phyloP scores from a whole-genome alignment of 2,113 vertebrate genomes.

The Oncorhynchus tshawytscha region DNA sequence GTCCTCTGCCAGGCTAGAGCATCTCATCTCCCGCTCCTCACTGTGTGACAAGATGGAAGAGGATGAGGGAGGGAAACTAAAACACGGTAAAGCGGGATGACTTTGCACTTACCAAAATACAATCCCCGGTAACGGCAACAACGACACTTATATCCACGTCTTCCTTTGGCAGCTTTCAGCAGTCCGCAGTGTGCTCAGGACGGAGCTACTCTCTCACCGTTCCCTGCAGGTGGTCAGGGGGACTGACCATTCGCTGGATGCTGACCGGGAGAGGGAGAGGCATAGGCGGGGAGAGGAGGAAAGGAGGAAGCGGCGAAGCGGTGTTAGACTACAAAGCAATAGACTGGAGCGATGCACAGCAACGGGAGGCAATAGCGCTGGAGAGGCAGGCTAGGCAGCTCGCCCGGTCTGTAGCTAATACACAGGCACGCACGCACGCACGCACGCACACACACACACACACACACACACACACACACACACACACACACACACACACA shows the following conservation, averaged over 20 bases:
- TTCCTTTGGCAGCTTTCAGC: conserved; percentile 8
- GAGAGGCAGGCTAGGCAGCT: conserved; percentile 7
- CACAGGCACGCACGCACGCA: neutral
- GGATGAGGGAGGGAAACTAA: neutral
- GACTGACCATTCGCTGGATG: conserved; percentile 11
- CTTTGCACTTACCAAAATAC: conserved; percentile 44
- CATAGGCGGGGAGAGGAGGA: conserved; percentile 10
- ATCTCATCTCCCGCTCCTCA: conserved; percentile 1
- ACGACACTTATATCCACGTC: neutral
- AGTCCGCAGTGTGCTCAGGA: neutral
- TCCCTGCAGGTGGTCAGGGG: conserved; percentile 8
- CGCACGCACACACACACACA: too few relatives aligned
- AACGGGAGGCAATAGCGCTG: conserved; percentile 13
- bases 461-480: too few relatives aligned
- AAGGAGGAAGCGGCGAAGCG: neutral
- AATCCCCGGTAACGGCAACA: conserved; percentile 12
- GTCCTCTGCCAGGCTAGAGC: neutral
- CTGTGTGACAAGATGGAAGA: neutral
- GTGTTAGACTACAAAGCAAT: conserved; percentile 7
- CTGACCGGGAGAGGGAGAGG: conserved; percentile 12
- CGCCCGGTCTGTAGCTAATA: neutral
- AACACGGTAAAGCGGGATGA: conserved; percentile 16
- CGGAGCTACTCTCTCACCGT: conserved; percentile 11
- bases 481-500: neutral
- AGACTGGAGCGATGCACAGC: conserved; percentile 17